Conservation (phyloP, 2,797 vertebrate genomes). For the Lophotriccus pileatus region DNA sequence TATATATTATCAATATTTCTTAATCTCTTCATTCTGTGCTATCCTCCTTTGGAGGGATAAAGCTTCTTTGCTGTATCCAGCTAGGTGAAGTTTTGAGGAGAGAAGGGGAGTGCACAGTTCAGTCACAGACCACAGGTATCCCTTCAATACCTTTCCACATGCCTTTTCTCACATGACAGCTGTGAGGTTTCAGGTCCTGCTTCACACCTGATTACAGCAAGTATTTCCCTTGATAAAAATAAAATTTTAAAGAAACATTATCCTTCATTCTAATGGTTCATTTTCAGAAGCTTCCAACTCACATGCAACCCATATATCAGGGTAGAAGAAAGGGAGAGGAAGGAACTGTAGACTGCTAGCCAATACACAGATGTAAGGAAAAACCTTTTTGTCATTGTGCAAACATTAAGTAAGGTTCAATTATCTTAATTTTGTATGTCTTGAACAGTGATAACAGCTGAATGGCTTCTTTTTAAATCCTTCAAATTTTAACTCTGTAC, state of each 20-base stretch:
- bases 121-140: not conserved
- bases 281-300: not conserved
- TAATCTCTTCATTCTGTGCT: not conserved
- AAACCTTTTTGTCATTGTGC: not conserved
- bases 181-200: not conserved
- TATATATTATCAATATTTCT: not conserved
- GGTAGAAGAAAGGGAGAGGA: not conserved
- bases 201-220: not conserved
- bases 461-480: not conserved
- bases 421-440: not conserved
- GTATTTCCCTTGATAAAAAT: not conserved
- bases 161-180: not conserved
- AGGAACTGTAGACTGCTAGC: not conserved
- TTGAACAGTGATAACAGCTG: not conserved
- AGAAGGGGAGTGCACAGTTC: not conserved
- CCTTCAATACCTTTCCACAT: not conserved
- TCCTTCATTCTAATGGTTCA: not conserved
- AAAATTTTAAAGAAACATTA: not conserved
- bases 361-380: not conserved
- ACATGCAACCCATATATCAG: accelerated
- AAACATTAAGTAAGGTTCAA: not conserved
- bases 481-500: not conserved
- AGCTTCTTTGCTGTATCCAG: not conserved
- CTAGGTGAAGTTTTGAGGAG: not conserved
- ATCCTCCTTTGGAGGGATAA: not conserved